Conservation (phyloP, 1,140 invertebrate species). For the Panulirus ornatus region DNA sequence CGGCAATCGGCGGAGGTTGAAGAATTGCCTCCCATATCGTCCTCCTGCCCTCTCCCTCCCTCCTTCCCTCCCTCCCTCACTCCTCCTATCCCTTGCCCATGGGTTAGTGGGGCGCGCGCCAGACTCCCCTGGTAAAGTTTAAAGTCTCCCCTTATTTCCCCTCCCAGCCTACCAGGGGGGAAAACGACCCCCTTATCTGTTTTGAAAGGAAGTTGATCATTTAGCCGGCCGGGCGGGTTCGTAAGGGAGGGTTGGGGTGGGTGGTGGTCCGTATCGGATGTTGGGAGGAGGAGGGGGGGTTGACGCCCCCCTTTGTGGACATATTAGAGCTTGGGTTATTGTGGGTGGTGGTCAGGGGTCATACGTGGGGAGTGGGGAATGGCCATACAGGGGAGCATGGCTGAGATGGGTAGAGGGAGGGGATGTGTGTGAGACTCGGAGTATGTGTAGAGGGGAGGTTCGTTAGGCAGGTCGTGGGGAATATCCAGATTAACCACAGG, state of each 20-base stretch:
- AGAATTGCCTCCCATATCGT: no score
- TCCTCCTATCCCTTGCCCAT: no score
- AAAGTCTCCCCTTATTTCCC: background rate
- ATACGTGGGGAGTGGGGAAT: background rate
- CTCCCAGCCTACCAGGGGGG: no score
- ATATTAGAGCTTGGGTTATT: no score
- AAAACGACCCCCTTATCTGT: background rate
- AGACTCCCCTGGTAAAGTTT: background rate
- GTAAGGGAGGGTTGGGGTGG: background rate
- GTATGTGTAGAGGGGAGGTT: background rate
- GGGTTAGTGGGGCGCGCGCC: no score
- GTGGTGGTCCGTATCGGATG: no score
- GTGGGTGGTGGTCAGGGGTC: background rate
- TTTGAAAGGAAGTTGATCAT: slow-evolving; percentile 30
- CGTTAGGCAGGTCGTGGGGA: background rate
- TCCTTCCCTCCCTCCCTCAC: no score
- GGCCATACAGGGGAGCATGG: no score
- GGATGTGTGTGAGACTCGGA: background rate
- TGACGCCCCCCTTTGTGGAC: no score
- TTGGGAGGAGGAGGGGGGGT: no score
- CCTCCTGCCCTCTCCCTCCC: no score
- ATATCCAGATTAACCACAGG: background rate
- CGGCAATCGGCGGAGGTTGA: no score
- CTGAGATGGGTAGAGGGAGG: slow-evolving; percentile 3
- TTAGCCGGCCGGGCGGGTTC: background rate